phyloP scores from a whole-genome alignment of 2,113 vertebrate genomes.

The Herpailurus yagouaroundi region DNA sequence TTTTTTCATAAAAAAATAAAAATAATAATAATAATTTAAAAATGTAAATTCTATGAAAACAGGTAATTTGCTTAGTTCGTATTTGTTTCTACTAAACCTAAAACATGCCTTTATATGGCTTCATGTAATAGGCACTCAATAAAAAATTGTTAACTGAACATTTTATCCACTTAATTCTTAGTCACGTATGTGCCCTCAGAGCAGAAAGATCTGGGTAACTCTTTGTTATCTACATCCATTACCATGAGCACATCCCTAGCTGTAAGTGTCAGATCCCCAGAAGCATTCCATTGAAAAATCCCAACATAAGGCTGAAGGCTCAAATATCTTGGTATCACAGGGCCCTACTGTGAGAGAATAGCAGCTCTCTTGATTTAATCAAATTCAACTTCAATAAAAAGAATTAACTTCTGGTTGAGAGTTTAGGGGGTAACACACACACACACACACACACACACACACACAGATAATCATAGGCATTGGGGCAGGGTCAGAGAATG shows the following conservation, averaged over 20 bases:
- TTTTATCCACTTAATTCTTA: neutral
- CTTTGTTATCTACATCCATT: neutral
- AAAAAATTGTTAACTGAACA: neutral
- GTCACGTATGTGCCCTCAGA: neutral
- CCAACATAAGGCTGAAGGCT: neutral
- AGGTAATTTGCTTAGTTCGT: neutral
- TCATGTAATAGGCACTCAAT: neutral
- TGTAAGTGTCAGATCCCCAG: neutral
- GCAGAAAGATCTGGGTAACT: neutral
- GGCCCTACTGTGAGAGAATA: neutral
- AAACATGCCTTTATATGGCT: neutral
- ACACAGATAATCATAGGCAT: neutral
- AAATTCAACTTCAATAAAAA: neutral
- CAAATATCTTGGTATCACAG: neutral
- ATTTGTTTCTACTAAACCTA: neutral
- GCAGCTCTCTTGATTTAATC: neutral
- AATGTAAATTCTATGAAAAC: neutral
- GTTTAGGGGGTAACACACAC: neutral
- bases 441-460: neutral
- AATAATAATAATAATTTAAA: too few relatives aligned
- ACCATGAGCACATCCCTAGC: neutral
- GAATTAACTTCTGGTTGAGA: neutral
- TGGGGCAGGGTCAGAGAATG: neutral
- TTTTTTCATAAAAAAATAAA: too few relatives aligned
- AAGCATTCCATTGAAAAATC: neutral